Base-by-base conservation (phyloP, 2,888 invertebrate genomes). In the Ernsta delagoae region DNA sequence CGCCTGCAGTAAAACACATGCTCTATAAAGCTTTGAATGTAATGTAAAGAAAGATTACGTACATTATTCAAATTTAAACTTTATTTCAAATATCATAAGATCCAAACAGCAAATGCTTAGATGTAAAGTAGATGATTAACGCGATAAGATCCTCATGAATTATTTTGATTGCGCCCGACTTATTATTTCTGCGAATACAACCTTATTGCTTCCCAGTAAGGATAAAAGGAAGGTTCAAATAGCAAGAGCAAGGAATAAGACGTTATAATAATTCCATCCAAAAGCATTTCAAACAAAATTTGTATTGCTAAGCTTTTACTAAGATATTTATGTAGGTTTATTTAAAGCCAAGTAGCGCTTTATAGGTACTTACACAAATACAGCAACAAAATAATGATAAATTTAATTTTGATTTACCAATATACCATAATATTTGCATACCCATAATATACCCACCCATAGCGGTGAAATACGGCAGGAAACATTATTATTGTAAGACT, bases 81-180 rank as follows among this genome's bases (percentile, higher is more conserved):
- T 41, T 43, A 43, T 43, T 45, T 16, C 24, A 24, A 43, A 43
- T 6, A 9, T 3, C 24, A 34, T 36, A 57, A 36, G 57, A 36
- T 39, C 36, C 5, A 34, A 31, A 31, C 34, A 12, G 39, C 11
- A 36, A 5, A 54, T 1, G 4, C n/a, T 41, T 11, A 36, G 34
- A 36, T 1, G 36, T 31, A 12, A 57, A 34, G 57, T n/a, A 57
- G 57, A 36, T 57, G 36, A 57, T 57, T 57, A 12, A 45, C 34
- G 60, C n/a, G 45, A 31, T 45, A 34, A 12, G 60, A 48, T 45
- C 60, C 60, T 34, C 45, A 34, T 31, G 60, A 61, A 48, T 61
- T 31, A 59, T 59, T 59, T 48, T 48, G 8, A 60, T 45, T 57
- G 36, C 31, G 54, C 24, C 9, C 31, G 31, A 57, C 57, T 57